Base-by-base conservation (phyloP, 2,888 invertebrate species). In the Aproaerema taeniolella region DNA sequence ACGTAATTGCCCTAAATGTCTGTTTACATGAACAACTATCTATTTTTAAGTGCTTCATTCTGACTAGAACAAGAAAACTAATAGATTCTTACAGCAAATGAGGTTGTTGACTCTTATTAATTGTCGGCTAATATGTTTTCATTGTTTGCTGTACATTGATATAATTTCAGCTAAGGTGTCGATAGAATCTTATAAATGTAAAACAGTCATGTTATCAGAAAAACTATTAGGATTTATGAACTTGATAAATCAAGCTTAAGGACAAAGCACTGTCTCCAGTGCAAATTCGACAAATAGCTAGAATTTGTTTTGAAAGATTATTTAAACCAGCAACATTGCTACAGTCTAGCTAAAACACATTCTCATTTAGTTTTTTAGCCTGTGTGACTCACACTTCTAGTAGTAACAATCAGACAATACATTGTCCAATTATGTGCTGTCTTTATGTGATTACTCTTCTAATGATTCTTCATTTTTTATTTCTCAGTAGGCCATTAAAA, bases 11-110 rank as follows among this genome's bases (percentile, higher is more conserved):
- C 30, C 39, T 17, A 34, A 43, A 43, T 43, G 43, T 32, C 5
- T 43, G 37, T 43, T 43, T 43, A 40, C 43, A 33, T 31, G 12
- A 40, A 37, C 37, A 38, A 15, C 14, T 36, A 36, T 32, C 29
- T 36, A 13, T 39, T 38, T n/a, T 26, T 39, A 29, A 43, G 36
- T 39, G 25, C 17, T 28, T 4, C 31, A 35, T 35, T 36, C 15
- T 9, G 12, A 4, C 28, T 29, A n/a, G 30, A 26, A 31, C 35
- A 26, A 10, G 26, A 31, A 40, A 26, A 6, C 30, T 34, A 34
- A 34, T 33, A 5, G 12, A 2, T 33, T 9, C 11, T 24, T 12
- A 2, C 13, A 8, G 3, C 2, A 13, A 33, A 33, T 25, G 24
- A 7, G 34, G 14, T 25, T 34, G 24, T 34, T 34, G 13, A 25